Evolutionary conservation across 1,140 invertebrate genomes (phyloP), one percentile per base, ranked within the genome.

Genomic region (Steinernema feltiae): DNA sequence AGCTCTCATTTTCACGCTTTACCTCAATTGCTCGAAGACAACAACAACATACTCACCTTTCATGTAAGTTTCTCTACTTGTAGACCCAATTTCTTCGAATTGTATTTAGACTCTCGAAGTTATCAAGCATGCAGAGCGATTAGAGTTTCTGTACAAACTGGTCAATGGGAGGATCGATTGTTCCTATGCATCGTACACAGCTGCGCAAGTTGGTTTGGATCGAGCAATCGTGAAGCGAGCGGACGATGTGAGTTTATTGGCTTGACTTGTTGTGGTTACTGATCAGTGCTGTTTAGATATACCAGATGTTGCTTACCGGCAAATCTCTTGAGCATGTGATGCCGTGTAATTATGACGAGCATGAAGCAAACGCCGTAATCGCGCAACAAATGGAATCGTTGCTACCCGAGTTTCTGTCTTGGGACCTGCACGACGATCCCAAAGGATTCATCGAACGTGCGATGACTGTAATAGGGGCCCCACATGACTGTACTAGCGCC

Each of bases 1-100:
- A 74, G 79, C 31, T 81, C 84, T 0, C 84, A 85, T 74, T 85
- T 85, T 63, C 82, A 86, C 71, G 41, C 84, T 18, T 75, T 84
- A 1, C 72, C 71, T n/a, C 76, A 82, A 30, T 70, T 72, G 32
- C 71, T 84, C 7, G 32, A 81, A 17, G 24, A 31, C 17, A 31
- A 77, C 24, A 24, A 21, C 24, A 30, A 35, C 17, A 75, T 75
- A 17, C 24, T 76, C 2, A 69, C 24, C 48, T 74, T 30, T 72
- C 27, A 70, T 27, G 18, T 1, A 29, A 30, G 32, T 21, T 73
- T 46, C 7, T 17, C n/a, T n/a, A n/a, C 32, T 27, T 24, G n/a
- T 75, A 1, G 21, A 2, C 79, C 63, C 29, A 46, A 17, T 1
- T 78, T 17, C 30, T n/a, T 74, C n/a, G 24, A 63, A 30, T 41